phyloP scores from a whole-genome alignment of 2,113 vertebrate genomes.

The Irena cyanogastra region DNA sequence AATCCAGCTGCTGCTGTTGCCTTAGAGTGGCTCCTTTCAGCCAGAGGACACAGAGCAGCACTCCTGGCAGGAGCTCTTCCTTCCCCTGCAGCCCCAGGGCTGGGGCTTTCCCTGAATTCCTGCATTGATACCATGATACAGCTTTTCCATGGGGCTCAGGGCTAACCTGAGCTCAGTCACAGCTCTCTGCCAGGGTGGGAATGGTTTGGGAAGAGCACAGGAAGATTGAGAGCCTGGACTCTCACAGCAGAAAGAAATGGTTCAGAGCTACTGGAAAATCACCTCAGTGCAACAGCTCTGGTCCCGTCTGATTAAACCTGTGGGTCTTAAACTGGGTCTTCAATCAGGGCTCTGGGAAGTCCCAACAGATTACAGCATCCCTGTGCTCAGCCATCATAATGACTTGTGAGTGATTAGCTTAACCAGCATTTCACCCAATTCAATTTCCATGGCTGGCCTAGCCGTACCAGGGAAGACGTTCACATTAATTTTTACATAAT shows the following conservation, averaged over 20 bases:
- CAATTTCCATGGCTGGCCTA: slow-evolving; percentile 59
- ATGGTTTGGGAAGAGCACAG: not conserved
- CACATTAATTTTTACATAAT: slow-evolving; percentile 65
- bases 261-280: not conserved
- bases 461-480: not conserved
- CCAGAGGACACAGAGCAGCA: not conserved
- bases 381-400: slow-evolving; percentile 31
- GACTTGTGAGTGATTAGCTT: slow-evolving; percentile 48
- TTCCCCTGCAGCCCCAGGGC: not conserved
- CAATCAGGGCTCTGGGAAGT: slow-evolving; percentile 41
- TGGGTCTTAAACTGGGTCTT: slow-evolving; percentile 16
- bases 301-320: not conserved
- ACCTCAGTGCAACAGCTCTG: not conserved
- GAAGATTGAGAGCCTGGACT: accelerated
- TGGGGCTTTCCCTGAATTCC: not conserved
- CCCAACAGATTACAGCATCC: slow-evolving; percentile 35
- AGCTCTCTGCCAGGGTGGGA: not conserved
- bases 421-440: slow-evolving; percentile 55
- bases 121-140: accelerated
- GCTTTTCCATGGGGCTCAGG: not conserved
- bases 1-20: not conserved
- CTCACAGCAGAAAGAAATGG: not conserved
- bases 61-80: not conserved
- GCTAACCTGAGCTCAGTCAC: accelerated
- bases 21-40: not conserved